Percentiles rank a stretch among this genome's conserved stretches.
Conservation (phyloP, 1,140 invertebrate species). For the Drosophila mojavensis region DNA sequence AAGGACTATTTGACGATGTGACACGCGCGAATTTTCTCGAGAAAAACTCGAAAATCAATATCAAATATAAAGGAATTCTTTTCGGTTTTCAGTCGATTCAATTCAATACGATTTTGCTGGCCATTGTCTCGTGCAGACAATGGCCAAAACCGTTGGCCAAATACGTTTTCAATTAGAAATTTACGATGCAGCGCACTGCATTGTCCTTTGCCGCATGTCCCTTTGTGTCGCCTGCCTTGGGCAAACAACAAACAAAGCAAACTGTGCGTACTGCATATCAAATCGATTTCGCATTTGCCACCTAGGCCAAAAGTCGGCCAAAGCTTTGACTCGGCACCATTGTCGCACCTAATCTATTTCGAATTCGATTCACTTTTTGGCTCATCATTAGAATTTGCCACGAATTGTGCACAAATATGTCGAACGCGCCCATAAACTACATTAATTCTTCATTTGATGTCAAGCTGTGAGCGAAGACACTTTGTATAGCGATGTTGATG, state of each 20-base stretch:
- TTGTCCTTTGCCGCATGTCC: slow-evolving; percentile 31
- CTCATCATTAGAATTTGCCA: background rate
- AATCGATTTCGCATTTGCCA: slow-evolving; percentile 54
- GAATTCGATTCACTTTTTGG: slow-evolving; percentile 1
- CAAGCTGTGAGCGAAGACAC: background rate
- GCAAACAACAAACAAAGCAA: slow-evolving; percentile 39
- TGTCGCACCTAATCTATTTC: slow-evolving; percentile 23
- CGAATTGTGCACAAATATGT: background rate
- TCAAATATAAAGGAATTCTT: slow-evolving; percentile 20
- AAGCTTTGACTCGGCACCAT: slow-evolving; percentile 33
- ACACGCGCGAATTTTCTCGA: slow-evolving; percentile 26
- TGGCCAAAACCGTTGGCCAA: slow-evolving; percentile 40
- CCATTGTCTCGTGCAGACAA: slow-evolving; percentile 51
- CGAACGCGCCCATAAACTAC: slow-evolving; percentile 5
- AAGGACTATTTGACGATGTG: slow-evolving; percentile 10
- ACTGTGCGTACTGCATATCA: slow-evolving; percentile 44
- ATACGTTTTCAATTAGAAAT: slow-evolving; percentile 78
- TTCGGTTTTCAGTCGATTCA: slow-evolving; percentile 8
- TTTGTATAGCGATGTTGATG: too few relatives aligned
- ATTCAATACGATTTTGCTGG: slow-evolving; percentile 4
- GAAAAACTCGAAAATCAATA: slow-evolving; percentile 6
- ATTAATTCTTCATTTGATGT: slow-evolving; percentile 26
- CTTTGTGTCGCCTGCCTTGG: slow-evolving; percentile 33
- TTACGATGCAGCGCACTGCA: slow-evolving; percentile 59
- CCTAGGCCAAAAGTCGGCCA: slow-evolving; percentile 6